Conservation (phyloP, 2,888 invertebrate species). For the Pediacus dermestoides region DNA sequence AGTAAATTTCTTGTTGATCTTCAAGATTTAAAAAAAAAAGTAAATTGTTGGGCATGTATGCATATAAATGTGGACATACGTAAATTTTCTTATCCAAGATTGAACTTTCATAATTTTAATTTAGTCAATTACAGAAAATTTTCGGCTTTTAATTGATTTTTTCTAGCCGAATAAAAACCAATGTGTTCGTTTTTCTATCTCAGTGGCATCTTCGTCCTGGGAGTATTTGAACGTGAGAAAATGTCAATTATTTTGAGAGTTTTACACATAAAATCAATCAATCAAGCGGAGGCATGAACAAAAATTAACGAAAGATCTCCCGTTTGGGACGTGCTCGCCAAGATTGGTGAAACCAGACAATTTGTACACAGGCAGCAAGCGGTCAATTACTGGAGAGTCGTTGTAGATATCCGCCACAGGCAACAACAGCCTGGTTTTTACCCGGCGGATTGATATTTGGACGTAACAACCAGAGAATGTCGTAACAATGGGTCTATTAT, state of each 20-base stretch:
- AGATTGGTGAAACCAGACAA: slow-evolving; percentile 36
- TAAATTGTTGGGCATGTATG: too few species aligned
- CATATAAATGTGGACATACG: too few species aligned
- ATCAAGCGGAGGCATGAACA: slow-evolving; percentile 19
- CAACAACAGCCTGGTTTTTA: slow-evolving; percentile 10
- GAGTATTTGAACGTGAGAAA: slow-evolving; percentile 32
- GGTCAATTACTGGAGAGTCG: slow-evolving; percentile 24
- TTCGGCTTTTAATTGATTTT: too few species aligned
- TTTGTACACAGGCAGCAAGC: slow-evolving; percentile 35
- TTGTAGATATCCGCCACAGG: slow-evolving; percentile 8
- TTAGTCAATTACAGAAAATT: too few species aligned
- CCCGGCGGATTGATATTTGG: slow-evolving; percentile 41
- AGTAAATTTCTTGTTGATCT: too few species aligned
- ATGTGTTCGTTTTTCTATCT: too few species aligned
- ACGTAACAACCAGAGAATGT: slow-evolving; percentile 43
- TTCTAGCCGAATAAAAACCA: too few species aligned
- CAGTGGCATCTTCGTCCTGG: too few species aligned
- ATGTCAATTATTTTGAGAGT: slow-evolving; percentile 26
- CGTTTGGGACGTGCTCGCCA: slow-evolving; percentile 23
- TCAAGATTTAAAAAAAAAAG: too few species aligned
- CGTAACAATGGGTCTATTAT: slow-evolving; percentile 49
- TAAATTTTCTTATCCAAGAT: too few species aligned
- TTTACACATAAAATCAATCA: slow-evolving; percentile 30
- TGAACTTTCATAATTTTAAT: too few species aligned
- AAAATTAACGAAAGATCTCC: slow-evolving; percentile 22